Conservation (phyloP, 2,113 vertebrate species). For the Carollia perspicillata region DNA sequence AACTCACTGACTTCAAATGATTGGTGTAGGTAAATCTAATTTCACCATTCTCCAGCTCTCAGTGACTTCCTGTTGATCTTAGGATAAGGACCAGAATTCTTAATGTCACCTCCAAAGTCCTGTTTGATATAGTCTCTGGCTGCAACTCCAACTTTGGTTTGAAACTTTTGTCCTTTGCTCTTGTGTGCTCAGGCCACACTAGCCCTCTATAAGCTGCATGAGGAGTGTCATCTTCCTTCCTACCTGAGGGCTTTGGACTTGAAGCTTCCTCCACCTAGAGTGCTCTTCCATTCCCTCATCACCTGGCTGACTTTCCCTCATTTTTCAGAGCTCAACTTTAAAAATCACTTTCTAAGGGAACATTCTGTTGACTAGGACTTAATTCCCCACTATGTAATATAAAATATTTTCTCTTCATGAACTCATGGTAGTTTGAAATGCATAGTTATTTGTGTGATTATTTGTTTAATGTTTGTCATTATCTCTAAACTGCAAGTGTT, state of each 20-base stretch:
- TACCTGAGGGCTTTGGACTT: neutral
- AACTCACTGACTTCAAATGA: neutral
- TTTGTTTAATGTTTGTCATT: neutral
- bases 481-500: neutral
- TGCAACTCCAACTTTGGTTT: neutral
- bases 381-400: neutral
- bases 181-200: rapidly evolving
- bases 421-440: neutral
- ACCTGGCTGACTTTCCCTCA: neutral
- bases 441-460: neutral
- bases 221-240: neutral
- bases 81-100: neutral
- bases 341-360: neutral
- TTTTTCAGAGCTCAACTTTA: neutral
- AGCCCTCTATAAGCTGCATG: neutral
- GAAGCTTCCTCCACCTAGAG: neutral
- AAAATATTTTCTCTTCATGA: neutral
- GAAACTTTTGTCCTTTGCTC: neutral
- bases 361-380: neutral
- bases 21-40: neutral
- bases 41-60: neutral
- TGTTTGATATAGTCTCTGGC: neutral
- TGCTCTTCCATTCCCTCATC: neutral
- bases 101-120: neutral
- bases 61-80: neutral